Base-by-base conservation (phyloP, 2,797 vertebrate genomes). In the Periparus ater region DNA sequence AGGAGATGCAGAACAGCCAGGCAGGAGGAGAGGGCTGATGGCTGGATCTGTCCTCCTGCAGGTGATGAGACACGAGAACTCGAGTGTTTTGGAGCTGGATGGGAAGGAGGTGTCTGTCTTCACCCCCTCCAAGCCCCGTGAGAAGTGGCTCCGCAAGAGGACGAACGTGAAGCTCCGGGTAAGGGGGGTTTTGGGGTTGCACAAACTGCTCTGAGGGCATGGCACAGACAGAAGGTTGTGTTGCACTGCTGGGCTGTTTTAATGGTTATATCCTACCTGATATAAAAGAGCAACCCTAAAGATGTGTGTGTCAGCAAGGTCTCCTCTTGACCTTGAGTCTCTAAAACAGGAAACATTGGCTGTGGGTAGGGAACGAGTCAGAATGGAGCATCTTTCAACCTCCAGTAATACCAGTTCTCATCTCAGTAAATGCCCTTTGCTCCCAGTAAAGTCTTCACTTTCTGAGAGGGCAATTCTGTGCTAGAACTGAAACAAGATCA, bases 121-220 rank as follows among this genome's bases (percentile, higher is more conserved):
- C 96, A 99, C 99, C 7, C 99, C 99, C 13, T 99, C 99, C 54
- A 99, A 99, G 98, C 99, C 99, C 8, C 97, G 99, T 0, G 99
- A 99, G 96, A 99, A 99, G 96, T 99, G 99, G 99, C 98, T 99
- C 27, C 98, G 99, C 91, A 99, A 98, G 97, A 99, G 99, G 96
- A 99, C 99, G 0, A 99, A 99, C 0, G 99, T 99, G 81, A 99
- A 99, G 97, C 98, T 99, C 95, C 98, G 99, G 98, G 99, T 99
- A 92, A 97, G 95, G 45, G 16, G 17, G 14, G 9, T 0, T 9
- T 32, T 2, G 30, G 68, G 77, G 77, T 27, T 79, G 38, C 25
- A 45, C 26, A 36, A 5, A 19, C 3, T 3, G 62, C 32, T 17
- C 58, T 55, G 82, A 44, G 77, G 50, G 27, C 38, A 50, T 0